These are phyloP conservation scores for Euleptes europaea DNA, from an alignment of 2,113 vertebrate species.

Conservation along the genomic window DNA sequence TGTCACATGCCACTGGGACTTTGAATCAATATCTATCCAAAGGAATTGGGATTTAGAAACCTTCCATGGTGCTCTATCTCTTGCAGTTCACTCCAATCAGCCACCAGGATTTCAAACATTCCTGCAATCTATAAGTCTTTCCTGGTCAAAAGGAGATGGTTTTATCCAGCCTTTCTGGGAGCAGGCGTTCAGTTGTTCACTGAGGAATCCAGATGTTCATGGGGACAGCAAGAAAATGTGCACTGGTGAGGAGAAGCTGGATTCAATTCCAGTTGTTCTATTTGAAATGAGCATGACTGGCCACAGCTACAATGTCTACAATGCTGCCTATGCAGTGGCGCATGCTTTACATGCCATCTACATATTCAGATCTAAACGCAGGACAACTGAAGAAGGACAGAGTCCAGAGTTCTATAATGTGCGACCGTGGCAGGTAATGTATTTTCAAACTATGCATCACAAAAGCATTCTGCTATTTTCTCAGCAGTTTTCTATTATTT, in stretches of 20 bases:
- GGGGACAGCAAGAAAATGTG: neutral
- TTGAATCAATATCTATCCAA: neutral
- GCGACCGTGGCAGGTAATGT: too few species aligned
- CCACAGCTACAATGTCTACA: conserved; percentile 7
- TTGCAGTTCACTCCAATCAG: neutral
- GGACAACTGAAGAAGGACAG: too few species aligned
- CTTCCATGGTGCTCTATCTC: neutral
- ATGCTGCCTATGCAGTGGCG: neutral
- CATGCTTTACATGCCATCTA: neutral
- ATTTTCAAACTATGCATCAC: too few species aligned
- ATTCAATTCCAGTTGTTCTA: neutral
- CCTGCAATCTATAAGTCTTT: neutral
- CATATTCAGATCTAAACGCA: neutral
- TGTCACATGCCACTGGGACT: neutral
- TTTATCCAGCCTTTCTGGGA: neutral
- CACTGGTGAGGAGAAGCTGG: neutral
- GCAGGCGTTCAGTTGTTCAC: neutral
- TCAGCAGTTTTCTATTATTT: too few species aligned
- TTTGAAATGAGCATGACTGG: conserved; percentile 11
- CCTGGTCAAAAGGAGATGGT: neutral
- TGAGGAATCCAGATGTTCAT: neutral
- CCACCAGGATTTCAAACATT: neutral
- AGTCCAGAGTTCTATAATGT: too few species aligned
- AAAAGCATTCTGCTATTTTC: too few species aligned
- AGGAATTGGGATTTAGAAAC: neutral